Conservation (phyloP, 2,113 vertebrate species). For the Macaca mulatta region DNA sequence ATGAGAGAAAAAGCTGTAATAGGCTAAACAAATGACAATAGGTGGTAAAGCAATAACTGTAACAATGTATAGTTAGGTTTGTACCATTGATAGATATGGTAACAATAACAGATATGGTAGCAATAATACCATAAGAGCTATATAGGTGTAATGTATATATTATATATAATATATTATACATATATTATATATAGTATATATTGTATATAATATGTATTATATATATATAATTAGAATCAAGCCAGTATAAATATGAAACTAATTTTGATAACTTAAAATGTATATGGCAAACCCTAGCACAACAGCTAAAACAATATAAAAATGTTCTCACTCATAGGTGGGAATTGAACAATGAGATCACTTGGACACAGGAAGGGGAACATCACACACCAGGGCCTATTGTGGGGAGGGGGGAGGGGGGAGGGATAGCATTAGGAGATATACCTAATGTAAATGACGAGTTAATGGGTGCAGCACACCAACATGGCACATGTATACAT, state of each 20-base stretch:
- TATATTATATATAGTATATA: too few species aligned
- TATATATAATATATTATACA: too few species aligned
- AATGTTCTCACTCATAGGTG: too few species aligned
- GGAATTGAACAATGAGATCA: too few species aligned
- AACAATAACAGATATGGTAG: neutral
- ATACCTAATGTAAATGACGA: too few species aligned
- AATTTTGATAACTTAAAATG: neutral
- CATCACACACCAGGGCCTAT: too few species aligned
- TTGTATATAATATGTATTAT: neutral
- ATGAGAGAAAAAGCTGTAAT: neutral
- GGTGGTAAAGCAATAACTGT: neutral
- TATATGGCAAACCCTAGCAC: neutral
- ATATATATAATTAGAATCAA: neutral
- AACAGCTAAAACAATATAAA: neutral
- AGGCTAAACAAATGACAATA: neutral
- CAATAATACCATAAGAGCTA: neutral
- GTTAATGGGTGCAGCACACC: too few species aligned
- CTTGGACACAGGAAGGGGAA: too few species aligned
- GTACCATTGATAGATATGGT: neutral
- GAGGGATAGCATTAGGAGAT: too few species aligned
- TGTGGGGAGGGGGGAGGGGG: too few species aligned
- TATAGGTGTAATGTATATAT: neutral
- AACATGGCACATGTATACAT: too few species aligned
- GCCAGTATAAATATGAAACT: neutral
- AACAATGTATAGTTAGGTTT: neutral